phyloP scores from a whole-genome alignment of 1,140 invertebrate species.

The Neotoxoptera formosana region DNA sequence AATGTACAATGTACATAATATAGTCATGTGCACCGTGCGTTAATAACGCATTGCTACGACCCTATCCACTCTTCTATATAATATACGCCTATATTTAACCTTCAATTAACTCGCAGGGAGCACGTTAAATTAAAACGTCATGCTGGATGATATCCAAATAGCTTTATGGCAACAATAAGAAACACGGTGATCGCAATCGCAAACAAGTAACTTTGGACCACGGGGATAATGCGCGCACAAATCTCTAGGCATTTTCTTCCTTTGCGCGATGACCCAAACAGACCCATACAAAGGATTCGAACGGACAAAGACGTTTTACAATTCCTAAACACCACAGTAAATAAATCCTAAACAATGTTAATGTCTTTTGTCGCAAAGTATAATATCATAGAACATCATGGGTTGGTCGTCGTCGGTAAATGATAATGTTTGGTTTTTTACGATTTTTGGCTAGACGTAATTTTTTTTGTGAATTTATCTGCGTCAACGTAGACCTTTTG shows the following conservation, averaged over 20 bases:
- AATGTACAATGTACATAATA: neutral
- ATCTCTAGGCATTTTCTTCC: neutral
- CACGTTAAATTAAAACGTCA: neutral
- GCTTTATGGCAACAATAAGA: slow-evolving; percentile 14
- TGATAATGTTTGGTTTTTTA: neutral
- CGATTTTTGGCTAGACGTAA: neutral
- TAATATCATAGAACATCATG: neutral
- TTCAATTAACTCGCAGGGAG: neutral
- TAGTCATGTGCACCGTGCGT: neutral
- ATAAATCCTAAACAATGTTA: slow-evolving; percentile 44
- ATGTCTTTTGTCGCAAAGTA: neutral
- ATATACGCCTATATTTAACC: neutral
- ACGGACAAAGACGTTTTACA: slow-evolving; percentile 33
- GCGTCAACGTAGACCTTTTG: neutral
- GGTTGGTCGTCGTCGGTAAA: neutral
- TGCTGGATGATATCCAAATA: neutral
- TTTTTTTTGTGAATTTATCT: neutral
- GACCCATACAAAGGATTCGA: neutral
- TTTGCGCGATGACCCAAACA: neutral
- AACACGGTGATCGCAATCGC: neutral
- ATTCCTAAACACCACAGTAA: neutral
- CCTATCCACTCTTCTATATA: neutral
- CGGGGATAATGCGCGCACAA: slow-evolving; percentile 9
- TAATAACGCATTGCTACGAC: neutral
- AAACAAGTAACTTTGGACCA: slow-evolving; percentile 24